These are phyloP conservation scores for Callorhinus ursinus DNA, from an alignment of 2,113 vertebrate species.

Conservation along the genomic window DNA sequence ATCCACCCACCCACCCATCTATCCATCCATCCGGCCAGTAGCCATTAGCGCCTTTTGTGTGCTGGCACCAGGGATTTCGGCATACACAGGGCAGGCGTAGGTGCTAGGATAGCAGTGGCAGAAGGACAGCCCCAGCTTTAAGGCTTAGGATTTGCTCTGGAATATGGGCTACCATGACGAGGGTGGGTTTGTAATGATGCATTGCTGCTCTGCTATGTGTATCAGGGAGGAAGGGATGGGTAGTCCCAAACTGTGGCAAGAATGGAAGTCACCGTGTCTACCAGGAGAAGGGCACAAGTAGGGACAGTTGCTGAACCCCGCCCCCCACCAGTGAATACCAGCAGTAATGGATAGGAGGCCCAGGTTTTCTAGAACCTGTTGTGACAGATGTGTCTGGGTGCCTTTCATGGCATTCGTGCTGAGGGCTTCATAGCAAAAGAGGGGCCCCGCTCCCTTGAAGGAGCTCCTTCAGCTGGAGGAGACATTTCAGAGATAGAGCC, in stretches of 20 bases:
- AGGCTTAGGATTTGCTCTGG: neutral
- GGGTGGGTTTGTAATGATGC: neutral
- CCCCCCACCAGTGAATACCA: neutral
- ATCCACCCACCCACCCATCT: neutral
- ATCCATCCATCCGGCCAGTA: neutral
- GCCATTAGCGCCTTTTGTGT: neutral
- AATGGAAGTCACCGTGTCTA: neutral
- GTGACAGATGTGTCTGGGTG: neutral
- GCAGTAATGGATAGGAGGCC: neutral
- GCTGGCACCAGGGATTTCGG: neutral
- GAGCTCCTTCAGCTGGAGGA: neutral
- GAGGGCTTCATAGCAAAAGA: neutral
- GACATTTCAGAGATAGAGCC: accelerated
- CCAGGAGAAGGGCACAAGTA: neutral
- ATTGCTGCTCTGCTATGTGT: neutral
- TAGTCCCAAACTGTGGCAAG: too few relatives aligned
- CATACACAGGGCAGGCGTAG: neutral
- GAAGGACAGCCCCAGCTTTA: neutral
- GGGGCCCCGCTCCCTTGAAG: neutral
- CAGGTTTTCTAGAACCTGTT: neutral
- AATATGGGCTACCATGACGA: too few relatives aligned
- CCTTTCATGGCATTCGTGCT: neutral
- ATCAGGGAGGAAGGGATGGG: neutral
- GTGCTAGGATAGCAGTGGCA: neutral
- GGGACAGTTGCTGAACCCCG: neutral